A percentile compares a stretch with the other conserved stretches of the same genome.
These are phyloP conservation scores for Agelaius phoeniceus DNA, from an alignment of 2,113 vertebrate genomes.

Conservation along the genomic window DNA sequence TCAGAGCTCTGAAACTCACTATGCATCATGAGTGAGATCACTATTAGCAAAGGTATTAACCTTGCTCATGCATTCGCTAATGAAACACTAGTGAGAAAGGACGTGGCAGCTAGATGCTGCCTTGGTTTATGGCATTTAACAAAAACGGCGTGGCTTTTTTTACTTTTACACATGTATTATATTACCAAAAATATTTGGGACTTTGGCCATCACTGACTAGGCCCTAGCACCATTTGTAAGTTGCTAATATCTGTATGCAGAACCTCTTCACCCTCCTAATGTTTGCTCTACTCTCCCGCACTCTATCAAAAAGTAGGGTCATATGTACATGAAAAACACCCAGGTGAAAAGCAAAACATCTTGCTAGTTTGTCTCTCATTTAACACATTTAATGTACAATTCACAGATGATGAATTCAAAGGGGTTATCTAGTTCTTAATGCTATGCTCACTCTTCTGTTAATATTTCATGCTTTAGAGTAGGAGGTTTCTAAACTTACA, in stretches of 20 bases:
- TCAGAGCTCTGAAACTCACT: background rate
- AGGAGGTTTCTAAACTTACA: background rate
- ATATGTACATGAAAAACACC: background rate
- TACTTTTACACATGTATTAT: background rate
- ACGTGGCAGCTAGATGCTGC: background rate
- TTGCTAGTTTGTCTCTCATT: background rate
- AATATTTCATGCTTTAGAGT: background rate
- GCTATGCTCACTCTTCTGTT: background rate
- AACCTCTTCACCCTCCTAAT: background rate
- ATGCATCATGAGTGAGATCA: background rate
- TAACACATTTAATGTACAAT: background rate
- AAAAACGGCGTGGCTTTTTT: background rate
- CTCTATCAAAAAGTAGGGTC: background rate
- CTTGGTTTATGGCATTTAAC: background rate
- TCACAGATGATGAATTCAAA: background rate
- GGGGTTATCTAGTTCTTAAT: background rate
- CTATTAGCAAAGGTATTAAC: background rate
- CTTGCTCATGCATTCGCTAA: accelerated
- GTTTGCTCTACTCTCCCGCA: background rate
- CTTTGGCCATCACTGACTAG: background rate
- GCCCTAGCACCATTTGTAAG: background rate
- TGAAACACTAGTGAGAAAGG: background rate
- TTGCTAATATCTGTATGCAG: background rate
- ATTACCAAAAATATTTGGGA: background rate
- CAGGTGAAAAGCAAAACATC: background rate